Evolutionary conservation across 2,113 vertebrate species (phyloP).

Genomic region (Notothenia coriiceps): DNA sequence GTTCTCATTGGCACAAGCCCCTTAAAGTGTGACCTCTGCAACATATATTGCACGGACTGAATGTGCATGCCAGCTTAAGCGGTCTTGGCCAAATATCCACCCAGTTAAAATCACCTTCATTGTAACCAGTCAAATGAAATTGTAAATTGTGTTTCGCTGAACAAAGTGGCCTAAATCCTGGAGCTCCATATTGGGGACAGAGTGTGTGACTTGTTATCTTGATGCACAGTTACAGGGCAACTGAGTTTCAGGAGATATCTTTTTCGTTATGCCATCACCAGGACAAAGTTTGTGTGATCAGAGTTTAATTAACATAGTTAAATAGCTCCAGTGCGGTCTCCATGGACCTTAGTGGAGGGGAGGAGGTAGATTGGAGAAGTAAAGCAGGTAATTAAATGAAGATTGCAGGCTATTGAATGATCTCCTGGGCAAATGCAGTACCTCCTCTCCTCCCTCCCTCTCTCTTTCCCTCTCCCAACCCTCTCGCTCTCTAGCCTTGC

Average conservation of each 20-base stretch:
- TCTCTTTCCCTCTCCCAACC: constrained; percentile 25
- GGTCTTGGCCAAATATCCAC: constrained; percentile 23
- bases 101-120: constrained; percentile 47
- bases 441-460: constrained; percentile 31
- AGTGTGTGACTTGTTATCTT: constrained; percentile 60
- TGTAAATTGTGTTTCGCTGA: constrained; percentile 61
- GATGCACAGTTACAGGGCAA: constrained; percentile 34
- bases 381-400: constrained; percentile 82
- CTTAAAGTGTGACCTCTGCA: neutral
- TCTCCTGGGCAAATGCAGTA: constrained; percentile 58
- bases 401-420: constrained; percentile 77
- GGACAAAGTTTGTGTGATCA: constrained; percentile 75
- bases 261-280: constrained; percentile 56
- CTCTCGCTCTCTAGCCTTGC: constrained; percentile 31
- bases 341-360: constrained; percentile 36
- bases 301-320: constrained; percentile 81
- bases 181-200: constrained; percentile 56
- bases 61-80: neutral
- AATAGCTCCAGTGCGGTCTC: constrained; percentile 72
- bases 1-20: neutral
- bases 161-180: constrained; percentile 68
- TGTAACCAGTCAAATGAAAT: constrained; percentile 29
- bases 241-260: constrained; percentile 40
- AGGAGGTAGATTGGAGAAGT: constrained; percentile 29
- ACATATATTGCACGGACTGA: neutral